Evolutionary conservation across 2,888 invertebrate species (phyloP).

Genomic region (Micoletzkya japonica): DNA sequence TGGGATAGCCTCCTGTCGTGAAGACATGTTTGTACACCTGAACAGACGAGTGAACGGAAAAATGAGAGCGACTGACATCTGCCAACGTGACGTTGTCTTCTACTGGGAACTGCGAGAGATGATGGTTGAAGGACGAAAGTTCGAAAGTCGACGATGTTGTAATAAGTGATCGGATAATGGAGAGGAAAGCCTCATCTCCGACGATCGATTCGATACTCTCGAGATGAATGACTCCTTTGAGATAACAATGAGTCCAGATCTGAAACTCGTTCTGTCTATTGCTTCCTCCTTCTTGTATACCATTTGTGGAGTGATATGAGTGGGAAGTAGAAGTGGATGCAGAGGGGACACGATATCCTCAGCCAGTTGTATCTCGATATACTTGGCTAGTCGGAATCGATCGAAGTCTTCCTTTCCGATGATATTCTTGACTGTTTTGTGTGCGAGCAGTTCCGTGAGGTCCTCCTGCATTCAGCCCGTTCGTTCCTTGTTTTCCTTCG

Average conservation of each 20-base stretch:
- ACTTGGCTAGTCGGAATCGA: conserved; percentile 49
- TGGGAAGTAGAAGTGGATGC: conserved; percentile 44
- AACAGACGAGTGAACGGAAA: not conserved
- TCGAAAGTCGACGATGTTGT: conserved; percentile 36
- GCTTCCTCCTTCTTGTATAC: conserved; percentile 21
- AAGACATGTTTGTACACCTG: conserved; percentile 47
- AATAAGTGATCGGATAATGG: conserved; percentile 40
- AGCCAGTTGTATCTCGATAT: conserved; percentile 58
- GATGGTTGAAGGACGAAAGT: conserved; percentile 39
- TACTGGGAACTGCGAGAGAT: conserved; percentile 38
- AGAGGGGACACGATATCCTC: conserved; percentile 53
- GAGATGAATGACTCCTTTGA: conserved; percentile 56
- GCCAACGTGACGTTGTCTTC: conserved; percentile 41
- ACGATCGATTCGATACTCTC: conserved; percentile 52
- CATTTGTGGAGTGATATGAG: conserved; percentile 39
- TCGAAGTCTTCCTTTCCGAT: conserved; percentile 38
- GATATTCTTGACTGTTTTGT: conserved; percentile 41
- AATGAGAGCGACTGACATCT: conserved; percentile 31
- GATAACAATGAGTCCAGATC: conserved; percentile 55
- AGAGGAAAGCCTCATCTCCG: conserved; percentile 48
- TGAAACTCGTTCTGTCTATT: conserved; percentile 31
- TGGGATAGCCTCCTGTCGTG: conserved; percentile 44
- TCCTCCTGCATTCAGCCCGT: conserved; percentile 37
- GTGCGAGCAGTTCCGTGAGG: conserved; percentile 42
- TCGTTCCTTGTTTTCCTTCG: not conserved